Base-by-base conservation (phyloP, 2,113 vertebrate species). In the Bagarius yarrelli region DNA sequence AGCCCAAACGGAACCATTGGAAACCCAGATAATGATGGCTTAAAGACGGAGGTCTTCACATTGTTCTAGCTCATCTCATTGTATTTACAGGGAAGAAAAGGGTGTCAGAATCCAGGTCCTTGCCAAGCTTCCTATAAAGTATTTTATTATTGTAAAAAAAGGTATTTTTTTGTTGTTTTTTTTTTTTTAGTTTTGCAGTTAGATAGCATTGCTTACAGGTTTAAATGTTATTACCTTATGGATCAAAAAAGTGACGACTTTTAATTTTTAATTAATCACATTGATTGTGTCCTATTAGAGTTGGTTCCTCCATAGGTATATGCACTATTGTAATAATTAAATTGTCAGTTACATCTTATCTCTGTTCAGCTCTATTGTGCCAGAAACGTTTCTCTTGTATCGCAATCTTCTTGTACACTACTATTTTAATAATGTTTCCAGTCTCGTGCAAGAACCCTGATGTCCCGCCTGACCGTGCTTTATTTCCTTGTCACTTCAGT, bases 241-340 rank as follows among this genome's bases (percentile, higher is more conserved):
- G 55, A 63, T 55, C 36, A 52, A 8, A 66, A 78, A 21, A 36
- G 14, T 53, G 47, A 53, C 50, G 74, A 21, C 34, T 85, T 67
- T 76, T 71, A 64, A 71, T 72, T 80, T 76, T 34, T 64, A 76
- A 85, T 85, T 70, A 8, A 63, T 75, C 53, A 40, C 18, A 32
- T 75, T 80, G 73, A 77, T 85, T 72, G 63, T 63, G 61, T 57
- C 71, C 16, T 76, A 67, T 82, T 44, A 85, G 64, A 67, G 67
- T 64, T 30, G 56, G 77, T 60, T 40, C 66, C 66, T 40, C 81
- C 30, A 57, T 73, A 80, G 72, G 57, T 80, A 76, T n/a, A 23
- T 36, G 15, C 66, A 71, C 56, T n/a, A 47, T 52, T 34, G 36
- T 15, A 34, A 59, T 70, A 67, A 79, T 19, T 76, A 32, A 15